Base-by-base conservation (phyloP, 2,888 invertebrate species). In the Hipparchia semele region DNA sequence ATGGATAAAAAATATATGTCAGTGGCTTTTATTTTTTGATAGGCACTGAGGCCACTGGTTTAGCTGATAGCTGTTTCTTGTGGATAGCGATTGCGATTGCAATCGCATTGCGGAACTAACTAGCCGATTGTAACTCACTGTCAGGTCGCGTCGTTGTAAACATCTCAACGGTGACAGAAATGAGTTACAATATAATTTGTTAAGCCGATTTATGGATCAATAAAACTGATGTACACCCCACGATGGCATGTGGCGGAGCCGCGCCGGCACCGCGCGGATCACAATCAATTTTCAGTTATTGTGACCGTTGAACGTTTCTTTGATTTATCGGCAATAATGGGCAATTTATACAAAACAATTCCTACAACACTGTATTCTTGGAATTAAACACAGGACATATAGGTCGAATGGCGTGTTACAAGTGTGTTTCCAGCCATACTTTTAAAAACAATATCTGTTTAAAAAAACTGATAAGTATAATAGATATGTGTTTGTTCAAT, bases 181-280 rank as follows among this genome's bases (percentile, higher is more conserved):
- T 79, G 79, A 79, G 78, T 80, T 80, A 80, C 78, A 73, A 74
- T 78, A 79, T 80, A 80, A 82, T 82, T 80, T 81, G 84, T 79
- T 80, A 80, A 80, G 79, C 66, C 77, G 79, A 85, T 83, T 84
- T 82, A 82, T 81, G 80, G 72, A 77, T 76, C 81, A 73, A 80
- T 81, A 79, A 81, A 81, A 83, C 81, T 84, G 81, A 83, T 82
- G 80, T 53, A 65, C 10, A 8, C 33, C 10, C 53, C 51, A 33
- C 12, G 64, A 51, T 33, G 64, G 1, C 33, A 33, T 33, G 33
- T 59, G 13, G 13, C 10, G 12, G 60, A 33, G 23, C 6, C 10
- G 8, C 10, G 9, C 62, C 39, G 60, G 12, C 60, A 60, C 60
- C 49, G 62, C 13, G 8, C 10, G 65, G 51, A 65, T 65, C 33